Conservation (phyloP, 2,888 invertebrate species). For the Salpingus planirostris region DNA sequence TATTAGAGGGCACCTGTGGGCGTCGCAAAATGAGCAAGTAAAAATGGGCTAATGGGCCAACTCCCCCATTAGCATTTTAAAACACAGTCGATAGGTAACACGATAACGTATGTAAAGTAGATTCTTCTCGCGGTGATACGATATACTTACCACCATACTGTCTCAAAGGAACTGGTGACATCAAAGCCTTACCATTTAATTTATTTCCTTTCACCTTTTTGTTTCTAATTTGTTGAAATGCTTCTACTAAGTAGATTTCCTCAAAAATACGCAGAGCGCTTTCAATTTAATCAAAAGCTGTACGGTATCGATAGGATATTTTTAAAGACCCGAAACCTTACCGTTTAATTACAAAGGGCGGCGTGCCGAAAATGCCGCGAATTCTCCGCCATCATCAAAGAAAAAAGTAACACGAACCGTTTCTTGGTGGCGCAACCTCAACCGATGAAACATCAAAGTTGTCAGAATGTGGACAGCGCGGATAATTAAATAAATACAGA, state of each 20-base stretch:
- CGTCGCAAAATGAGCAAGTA: too few species aligned
- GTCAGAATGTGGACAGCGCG: too few species aligned
- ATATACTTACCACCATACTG: constrained; percentile 10
- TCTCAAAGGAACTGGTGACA: constrained; percentile 12
- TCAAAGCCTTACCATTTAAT: constrained; percentile 12
- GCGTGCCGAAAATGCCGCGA: neutral
- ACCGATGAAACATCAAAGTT: too few species aligned
- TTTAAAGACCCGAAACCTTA: neutral
- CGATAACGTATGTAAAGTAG: constrained; percentile 10
- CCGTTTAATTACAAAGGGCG: constrained; percentile 1
- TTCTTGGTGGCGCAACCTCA: too few species aligned
- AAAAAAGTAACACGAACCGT: too few species aligned
- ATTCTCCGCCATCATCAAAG: too few species aligned
- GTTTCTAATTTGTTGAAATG: constrained; percentile 12
- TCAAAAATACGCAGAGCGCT: constrained; percentile 5
- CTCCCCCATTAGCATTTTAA: constrained; percentile 9
- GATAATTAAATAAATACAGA: too few species aligned
- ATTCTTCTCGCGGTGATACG: constrained; percentile 12
- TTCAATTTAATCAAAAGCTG: constrained; percentile 7
- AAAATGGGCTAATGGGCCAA: constrained; percentile 1
- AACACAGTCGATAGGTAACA: constrained; percentile 6
- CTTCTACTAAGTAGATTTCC: constrained; percentile 8
- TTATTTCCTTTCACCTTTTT: constrained; percentile 14
- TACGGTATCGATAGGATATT: constrained; percentile 2
- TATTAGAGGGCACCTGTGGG: too few species aligned